Conservation (phyloP, 2,888 invertebrate genomes). For the Latheticus oryzae region DNA sequence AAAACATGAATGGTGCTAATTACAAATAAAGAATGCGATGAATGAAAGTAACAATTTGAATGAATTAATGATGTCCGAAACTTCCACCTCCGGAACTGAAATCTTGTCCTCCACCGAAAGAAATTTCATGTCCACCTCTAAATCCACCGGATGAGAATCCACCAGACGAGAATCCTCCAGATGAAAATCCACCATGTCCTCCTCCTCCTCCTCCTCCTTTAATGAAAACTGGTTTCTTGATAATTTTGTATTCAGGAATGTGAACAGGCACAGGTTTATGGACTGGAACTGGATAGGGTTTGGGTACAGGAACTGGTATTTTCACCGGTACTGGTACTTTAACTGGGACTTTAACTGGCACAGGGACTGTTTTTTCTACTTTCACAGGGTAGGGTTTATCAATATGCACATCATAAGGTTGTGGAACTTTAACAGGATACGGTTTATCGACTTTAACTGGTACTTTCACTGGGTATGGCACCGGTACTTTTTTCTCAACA, state of each 20-base stretch:
- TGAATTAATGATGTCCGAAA: constrained; percentile 14
- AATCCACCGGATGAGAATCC: constrained; percentile 26
- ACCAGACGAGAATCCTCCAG: constrained; percentile 29
- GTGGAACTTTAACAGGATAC: constrained; percentile 73
- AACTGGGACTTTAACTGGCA: constrained; percentile 64
- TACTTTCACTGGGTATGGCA: constrained; percentile 68
- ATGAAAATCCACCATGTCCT: no score
- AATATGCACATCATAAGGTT: constrained; percentile 72
- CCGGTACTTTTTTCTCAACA: constrained; percentile 77
- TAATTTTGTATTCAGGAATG: constrained; percentile 67
- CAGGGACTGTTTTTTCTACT: constrained; percentile 64
- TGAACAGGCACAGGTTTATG: constrained; percentile 65
- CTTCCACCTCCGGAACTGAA: constrained; percentile 6
- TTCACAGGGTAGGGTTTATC: constrained; percentile 67
- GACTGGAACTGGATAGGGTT: constrained; percentile 62
- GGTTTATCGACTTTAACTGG: constrained; percentile 70
- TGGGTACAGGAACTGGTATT: constrained; percentile 49
- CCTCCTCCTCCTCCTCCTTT: constrained; percentile 53
- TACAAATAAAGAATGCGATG: no score
- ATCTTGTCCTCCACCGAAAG: constrained; percentile 2
- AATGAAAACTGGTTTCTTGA: constrained; percentile 68
- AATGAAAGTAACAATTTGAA: neutral
- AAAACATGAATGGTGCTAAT: constrained; percentile 1
- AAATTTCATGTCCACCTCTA: constrained; percentile 2
- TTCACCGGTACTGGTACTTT: constrained; percentile 54